These are phyloP conservation scores for Geophilus truncorum DNA, from an alignment of 2,888 invertebrate species.

Conservation along the genomic window DNA sequence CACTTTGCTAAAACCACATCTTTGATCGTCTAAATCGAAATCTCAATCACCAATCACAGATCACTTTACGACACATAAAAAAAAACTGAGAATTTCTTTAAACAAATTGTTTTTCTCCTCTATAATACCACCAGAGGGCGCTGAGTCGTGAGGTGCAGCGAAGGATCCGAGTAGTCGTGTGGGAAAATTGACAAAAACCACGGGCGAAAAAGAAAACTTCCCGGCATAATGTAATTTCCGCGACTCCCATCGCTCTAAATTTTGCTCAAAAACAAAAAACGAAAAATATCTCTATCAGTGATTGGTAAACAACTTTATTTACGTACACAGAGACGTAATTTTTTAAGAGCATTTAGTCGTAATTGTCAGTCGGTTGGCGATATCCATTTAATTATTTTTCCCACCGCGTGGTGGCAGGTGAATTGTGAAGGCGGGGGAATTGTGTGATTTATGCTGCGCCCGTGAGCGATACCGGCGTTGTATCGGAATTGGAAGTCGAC, in stretches of 20 bases:
- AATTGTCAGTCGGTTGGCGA: background rate
- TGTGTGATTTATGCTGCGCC: background rate
- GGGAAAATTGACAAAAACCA: background rate
- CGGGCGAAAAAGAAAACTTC: background rate
- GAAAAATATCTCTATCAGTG: background rate
- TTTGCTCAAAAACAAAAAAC: background rate
- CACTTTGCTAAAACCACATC: too few relatives aligned
- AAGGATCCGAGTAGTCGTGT: background rate
- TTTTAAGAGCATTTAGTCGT: background rate
- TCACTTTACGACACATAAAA: background rate
- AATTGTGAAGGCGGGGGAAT: conserved; percentile 6
- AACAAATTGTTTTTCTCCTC: background rate
- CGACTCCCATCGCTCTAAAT: background rate
- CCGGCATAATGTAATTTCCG: background rate
- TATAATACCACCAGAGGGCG: background rate
- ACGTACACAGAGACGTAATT: background rate
- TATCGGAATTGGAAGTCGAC: conserved; percentile 17
- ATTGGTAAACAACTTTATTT: background rate
- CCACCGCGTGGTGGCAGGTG: background rate
- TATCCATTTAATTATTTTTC: background rate
- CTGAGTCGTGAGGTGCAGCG: background rate
- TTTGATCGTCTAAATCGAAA: too few relatives aligned
- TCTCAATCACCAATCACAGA: too few relatives aligned
- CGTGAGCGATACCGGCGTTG: background rate
- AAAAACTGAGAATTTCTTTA: background rate